phyloP scores from a whole-genome alignment of 2,888 invertebrate genomes.

The Gastrophysa polygoni region DNA sequence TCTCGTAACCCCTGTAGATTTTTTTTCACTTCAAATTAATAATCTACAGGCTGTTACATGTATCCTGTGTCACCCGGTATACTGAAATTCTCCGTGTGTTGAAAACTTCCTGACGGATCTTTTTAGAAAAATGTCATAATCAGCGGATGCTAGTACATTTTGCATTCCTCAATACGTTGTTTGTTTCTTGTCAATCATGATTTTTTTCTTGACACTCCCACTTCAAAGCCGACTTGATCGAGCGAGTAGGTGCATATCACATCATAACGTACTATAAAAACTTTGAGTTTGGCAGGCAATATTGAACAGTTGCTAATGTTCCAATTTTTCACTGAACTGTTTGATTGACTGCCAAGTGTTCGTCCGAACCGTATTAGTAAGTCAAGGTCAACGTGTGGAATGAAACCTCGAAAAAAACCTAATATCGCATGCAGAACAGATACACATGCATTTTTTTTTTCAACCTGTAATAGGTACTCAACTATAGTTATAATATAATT shows the following conservation, averaged over 20 bases:
- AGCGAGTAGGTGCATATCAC: neutral
- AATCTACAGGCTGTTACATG: too few species aligned
- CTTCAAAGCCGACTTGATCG: neutral
- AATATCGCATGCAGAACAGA: constrained; percentile 11
- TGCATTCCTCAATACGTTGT: neutral
- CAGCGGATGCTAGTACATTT: neutral
- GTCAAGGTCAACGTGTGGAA: constrained; percentile 19
- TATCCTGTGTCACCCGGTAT: too few species aligned
- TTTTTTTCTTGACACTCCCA: neutral
- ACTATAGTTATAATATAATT: constrained; percentile 8
- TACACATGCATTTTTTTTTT: constrained; percentile 11
- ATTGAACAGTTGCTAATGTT: constrained; percentile 11
- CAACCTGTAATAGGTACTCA: neutral
- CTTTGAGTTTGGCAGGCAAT: neutral
- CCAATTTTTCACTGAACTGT: constrained; percentile 12
- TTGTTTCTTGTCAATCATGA: neutral
- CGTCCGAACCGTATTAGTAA: constrained; percentile 20
- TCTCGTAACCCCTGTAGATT: too few species aligned
- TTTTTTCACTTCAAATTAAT: too few species aligned
- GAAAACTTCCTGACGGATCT: too few species aligned
- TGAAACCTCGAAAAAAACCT: constrained; percentile 18
- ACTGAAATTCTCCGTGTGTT: too few species aligned
- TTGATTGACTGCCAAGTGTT: constrained; percentile 25
- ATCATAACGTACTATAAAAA: neutral
- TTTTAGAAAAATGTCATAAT: too few species aligned